Conservation (phyloP, 2,797 vertebrate species). For the Hybognathus amarus region DNA sequence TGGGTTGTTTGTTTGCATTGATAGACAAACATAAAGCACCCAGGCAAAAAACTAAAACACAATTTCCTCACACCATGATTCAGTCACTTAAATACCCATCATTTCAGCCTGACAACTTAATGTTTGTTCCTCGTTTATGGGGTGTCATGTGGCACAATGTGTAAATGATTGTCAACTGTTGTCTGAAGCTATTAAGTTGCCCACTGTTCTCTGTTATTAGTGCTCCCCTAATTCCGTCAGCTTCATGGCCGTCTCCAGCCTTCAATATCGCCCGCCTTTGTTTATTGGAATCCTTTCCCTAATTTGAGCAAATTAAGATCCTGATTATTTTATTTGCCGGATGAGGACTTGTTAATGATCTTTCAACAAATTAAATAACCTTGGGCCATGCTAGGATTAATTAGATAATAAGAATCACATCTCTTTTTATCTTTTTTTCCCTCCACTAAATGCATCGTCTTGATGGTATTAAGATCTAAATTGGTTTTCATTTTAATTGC, state of each 20-base stretch:
- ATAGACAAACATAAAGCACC: conserved; percentile 63
- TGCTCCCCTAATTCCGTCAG: conserved; percentile 74
- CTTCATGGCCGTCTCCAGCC: conserved; percentile 68
- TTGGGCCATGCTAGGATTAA: conserved; percentile 78
- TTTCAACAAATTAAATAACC: conserved; percentile 84
- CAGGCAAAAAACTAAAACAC: conserved; percentile 58
- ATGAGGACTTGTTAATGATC: conserved; percentile 80
- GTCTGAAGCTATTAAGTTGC: conserved; percentile 72
- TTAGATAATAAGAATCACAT: conserved; percentile 82
- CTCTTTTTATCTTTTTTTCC: conserved; percentile 72
- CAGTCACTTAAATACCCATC: conserved; percentile 74
- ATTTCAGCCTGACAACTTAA: conserved; percentile 73
- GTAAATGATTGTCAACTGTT: conserved; percentile 76
- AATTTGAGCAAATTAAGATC: conserved; percentile 81
- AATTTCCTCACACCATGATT: conserved; percentile 63
- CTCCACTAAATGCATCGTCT: conserved; percentile 64
- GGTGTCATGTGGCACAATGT: conserved; percentile 71
- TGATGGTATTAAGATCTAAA: conserved; percentile 74
- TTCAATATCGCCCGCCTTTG: conserved; percentile 70
- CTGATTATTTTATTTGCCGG: conserved; percentile 81
- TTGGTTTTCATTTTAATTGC: conserved; percentile 75
- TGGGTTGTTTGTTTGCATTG: conserved; percentile 51
- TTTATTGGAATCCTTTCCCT: conserved; percentile 73
- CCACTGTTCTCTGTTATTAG: conserved; percentile 70
- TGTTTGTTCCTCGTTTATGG: conserved; percentile 73